phyloP scores from a whole-genome alignment of 2,888 invertebrate species.

The Nemotelus pantherinus region DNA sequence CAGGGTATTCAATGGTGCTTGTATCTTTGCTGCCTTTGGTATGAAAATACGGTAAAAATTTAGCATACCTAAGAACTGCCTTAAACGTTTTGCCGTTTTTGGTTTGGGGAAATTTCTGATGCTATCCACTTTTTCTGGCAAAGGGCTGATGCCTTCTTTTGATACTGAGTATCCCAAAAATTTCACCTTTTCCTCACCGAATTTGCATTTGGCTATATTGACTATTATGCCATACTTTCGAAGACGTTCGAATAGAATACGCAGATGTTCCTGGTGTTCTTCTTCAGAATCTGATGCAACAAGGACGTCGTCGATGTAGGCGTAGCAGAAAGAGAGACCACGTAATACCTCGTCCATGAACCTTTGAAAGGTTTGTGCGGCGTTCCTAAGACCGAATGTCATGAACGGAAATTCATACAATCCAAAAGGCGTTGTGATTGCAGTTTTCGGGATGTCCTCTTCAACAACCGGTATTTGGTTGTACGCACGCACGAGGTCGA shows the following conservation, averaged over 20 bases:
- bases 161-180: constrained; percentile 23
- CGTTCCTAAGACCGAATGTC: constrained; percentile 59
- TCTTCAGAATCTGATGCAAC: constrained; percentile 52
- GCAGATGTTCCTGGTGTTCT: constrained; percentile 52
- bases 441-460: constrained; percentile 55
- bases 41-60: neutral
- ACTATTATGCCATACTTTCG: constrained; percentile 50
- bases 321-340: constrained; percentile 53
- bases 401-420: constrained; percentile 57
- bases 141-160: constrained; percentile 27
- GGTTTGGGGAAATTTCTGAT: constrained; percentile 37
- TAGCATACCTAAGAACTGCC: constrained; percentile 70
- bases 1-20: neutral
- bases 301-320: constrained; percentile 56
- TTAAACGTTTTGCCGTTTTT: constrained; percentile 40
- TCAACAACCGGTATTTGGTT: constrained; percentile 57
- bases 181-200: constrained; percentile 45
- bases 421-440: constrained; percentile 59
- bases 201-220: constrained; percentile 51
- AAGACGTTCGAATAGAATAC: constrained; percentile 51
- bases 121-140: constrained; percentile 32
- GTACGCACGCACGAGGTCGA: constrained; percentile 56
- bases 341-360: constrained; percentile 56
- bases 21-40: neutral
- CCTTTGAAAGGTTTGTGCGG: constrained; percentile 58